phyloP scores from a whole-genome alignment of 2,797 vertebrate species.

The Pantherophis alleghaniensis region DNA sequence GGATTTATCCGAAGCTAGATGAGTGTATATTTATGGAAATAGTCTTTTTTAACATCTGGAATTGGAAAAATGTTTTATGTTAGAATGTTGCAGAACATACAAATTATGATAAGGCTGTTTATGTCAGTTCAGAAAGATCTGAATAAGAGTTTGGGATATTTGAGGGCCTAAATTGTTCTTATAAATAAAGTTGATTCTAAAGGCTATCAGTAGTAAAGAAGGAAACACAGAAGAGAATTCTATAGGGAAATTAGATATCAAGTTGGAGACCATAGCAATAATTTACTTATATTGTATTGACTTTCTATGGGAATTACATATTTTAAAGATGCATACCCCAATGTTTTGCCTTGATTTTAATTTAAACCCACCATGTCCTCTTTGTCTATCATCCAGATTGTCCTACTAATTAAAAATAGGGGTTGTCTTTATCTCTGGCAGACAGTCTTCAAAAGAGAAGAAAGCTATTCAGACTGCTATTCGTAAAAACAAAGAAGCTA shows the following conservation, averaged over 20 bases:
- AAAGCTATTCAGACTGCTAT: slow-evolving; percentile 91
- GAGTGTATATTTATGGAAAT: neutral
- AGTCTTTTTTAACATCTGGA: neutral
- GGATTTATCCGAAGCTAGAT: neutral
- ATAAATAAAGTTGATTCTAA: neutral
- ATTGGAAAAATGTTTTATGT: slow-evolving; percentile 24
- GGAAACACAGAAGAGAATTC: neutral
- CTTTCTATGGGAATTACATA: slow-evolving; percentile 43
- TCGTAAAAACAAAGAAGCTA: slow-evolving; percentile 93
- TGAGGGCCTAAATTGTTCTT: neutral
- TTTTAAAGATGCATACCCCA: slow-evolving; percentile 35
- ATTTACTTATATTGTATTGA: slow-evolving; percentile 18
- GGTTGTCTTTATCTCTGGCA: slow-evolving; percentile 69
- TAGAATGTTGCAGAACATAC: slow-evolving; percentile 42
- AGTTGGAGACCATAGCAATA: neutral
- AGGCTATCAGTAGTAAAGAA: neutral
- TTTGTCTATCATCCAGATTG: slow-evolving; percentile 18
- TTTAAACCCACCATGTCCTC: neutral
- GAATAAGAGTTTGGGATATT: neutral
- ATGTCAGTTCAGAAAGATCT: neutral
- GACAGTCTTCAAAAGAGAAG: slow-evolving; percentile 88
- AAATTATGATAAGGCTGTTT: slow-evolving; percentile 43
- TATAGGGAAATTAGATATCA: neutral
- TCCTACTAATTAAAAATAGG: slow-evolving; percentile 44
- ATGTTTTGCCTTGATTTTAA: neutral